Evolutionary conservation across 2,888 invertebrate species (phyloP), one percentile per base, ranked within the genome.

Genomic region (Thumatha senex): DNA sequence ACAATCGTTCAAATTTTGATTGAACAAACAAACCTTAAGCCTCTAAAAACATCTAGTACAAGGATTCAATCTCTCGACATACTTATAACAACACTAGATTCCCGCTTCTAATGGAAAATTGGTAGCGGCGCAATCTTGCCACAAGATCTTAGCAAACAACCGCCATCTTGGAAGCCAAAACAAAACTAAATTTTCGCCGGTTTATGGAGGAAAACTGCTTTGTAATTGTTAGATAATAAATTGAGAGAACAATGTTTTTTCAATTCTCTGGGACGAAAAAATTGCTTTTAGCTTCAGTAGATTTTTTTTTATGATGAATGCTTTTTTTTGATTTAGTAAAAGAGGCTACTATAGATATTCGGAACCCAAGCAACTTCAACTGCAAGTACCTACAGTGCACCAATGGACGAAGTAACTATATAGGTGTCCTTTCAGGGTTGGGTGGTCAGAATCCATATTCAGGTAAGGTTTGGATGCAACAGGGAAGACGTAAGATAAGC

Each of bases 41-140:
- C 51, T 61, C 54, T 49, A 61, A 74, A 76, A 82, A 80, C 80
- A 79, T 67, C 61, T 59, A 65, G 64, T 64, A 70, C 72, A 71
- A 73, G 73, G 76, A 78, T 77, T 80, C 80, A 85, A 86, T 84
- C 85, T 79, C 76, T 70, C 70, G 74, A 60, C 58, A 52, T 67
- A 73, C 74, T 24, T 82, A 70, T 62, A 70, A 80, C 70, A 84
- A 82, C 83, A 80, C 74, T 70, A 70, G 55, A 63, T 57, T 61
- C 58, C 48, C 48, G 51, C 15, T 48, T 71, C 72, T 86, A 84
- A 85, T 85, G 84, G 83, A 81, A 84, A 86, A 81, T 76, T 74
- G 77, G 72, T 65, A 72, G 71, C 67, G 66, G 75, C 80, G 70
- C 83, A 87, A 86, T 86, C 86, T 82, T 78, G 74, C 70, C 72